These are phyloP conservation scores for Drosophila demipolita DNA, from an alignment of 2,888 invertebrate species.

Conservation along the genomic window DNA sequence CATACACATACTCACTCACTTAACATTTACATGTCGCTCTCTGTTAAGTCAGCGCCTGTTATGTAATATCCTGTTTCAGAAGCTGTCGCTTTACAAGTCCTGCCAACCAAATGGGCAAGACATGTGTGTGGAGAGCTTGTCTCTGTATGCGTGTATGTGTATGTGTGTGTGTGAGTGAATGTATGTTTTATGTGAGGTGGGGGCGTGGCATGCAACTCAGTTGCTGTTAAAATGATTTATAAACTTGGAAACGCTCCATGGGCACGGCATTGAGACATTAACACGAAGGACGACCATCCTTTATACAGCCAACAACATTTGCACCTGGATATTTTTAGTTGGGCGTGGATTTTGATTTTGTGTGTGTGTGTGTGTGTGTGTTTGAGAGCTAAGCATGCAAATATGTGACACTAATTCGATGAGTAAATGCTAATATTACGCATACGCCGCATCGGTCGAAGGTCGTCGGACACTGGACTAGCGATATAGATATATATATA, in stretches of 20 bases:
- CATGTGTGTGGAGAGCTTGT: conserved; percentile 32
- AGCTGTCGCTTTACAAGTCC: conserved; percentile 75
- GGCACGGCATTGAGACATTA: conserved; percentile 78
- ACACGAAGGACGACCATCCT: conserved; percentile 58
- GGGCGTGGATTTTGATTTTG: conserved; percentile 41
- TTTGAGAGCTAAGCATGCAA: conserved; percentile 45
- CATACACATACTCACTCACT: conserved; percentile 2
- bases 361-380: not conserved
- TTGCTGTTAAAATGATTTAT: conserved; percentile 73
- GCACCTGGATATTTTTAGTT: conserved; percentile 21
- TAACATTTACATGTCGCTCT: conserved; percentile 52
- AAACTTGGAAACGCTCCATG: conserved; percentile 57
- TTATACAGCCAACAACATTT: conserved; percentile 35
- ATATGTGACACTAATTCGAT: conserved; percentile 61
- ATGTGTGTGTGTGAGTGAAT: not conserved
- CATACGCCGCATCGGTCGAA: conserved; percentile 64
- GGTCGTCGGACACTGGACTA: conserved; percentile 32
- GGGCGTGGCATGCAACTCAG: conserved; percentile 73
- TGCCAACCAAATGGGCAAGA: conserved; percentile 14
- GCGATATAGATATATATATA: not conserved
- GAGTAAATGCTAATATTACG: conserved; percentile 67
- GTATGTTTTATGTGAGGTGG: conserved; percentile 28
- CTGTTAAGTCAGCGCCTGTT: conserved; percentile 74
- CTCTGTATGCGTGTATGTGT: conserved; percentile 12
- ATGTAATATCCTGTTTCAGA: conserved; percentile 78